Evolutionary conservation across 2,113 vertebrate species (phyloP).

Genomic region (Emydura subglobosa): DNA sequence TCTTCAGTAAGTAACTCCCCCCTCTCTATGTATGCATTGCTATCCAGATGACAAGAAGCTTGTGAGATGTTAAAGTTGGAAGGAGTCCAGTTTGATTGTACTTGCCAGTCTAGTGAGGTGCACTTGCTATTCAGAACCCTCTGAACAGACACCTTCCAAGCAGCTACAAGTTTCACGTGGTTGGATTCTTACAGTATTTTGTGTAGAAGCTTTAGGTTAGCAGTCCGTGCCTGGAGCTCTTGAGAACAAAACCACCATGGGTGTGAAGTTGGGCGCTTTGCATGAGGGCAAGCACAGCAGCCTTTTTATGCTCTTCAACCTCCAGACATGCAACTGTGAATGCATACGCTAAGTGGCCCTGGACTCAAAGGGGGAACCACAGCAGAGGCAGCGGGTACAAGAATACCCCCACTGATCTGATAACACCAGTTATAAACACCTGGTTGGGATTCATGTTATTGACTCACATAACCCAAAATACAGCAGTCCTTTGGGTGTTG

Average conservation of each 20-base stretch:
- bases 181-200: background rate
- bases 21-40: background rate
- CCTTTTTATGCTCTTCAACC: background rate
- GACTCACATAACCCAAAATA: background rate
- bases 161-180: background rate
- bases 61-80: constrained; percentile 24
- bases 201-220: background rate
- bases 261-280: background rate
- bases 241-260: background rate
- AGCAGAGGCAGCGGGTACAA: background rate
- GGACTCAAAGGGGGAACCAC: background rate
- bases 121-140: background rate
- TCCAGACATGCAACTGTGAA: background rate
- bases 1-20: constrained; percentile 86
- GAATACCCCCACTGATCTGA: background rate
- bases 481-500: fast-evolving
- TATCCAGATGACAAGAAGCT: constrained; percentile 48
- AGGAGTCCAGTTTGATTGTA: fast-evolving
- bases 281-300: no score
- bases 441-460: background rate
- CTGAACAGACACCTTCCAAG: background rate
- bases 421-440: background rate
- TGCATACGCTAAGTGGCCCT: background rate
- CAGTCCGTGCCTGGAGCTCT: background rate
- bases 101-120: background rate